phyloP scores from a whole-genome alignment of 1,140 invertebrate genomes.

The Trichonephila clavipes region DNA sequence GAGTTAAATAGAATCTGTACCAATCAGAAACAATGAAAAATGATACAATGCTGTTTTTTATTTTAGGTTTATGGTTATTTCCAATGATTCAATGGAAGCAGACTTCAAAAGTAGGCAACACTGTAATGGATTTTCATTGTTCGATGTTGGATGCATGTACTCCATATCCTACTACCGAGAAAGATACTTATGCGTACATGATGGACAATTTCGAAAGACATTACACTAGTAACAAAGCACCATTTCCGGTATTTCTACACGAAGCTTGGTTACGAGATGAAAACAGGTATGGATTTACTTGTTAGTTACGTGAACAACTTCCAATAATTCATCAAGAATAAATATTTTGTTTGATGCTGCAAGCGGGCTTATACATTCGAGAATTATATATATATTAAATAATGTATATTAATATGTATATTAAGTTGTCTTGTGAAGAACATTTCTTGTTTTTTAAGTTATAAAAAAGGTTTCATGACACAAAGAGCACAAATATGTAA shows the following conservation, averaged over 20 bases:
- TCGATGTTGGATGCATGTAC: conserved; percentile 96
- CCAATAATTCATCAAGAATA: too few relatives aligned
- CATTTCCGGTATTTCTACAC: conserved; percentile 96
- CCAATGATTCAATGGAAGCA: conserved; percentile 85
- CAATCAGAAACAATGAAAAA: too few relatives aligned
- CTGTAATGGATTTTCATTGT: conserved; percentile 87
- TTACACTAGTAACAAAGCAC: conserved; percentile 93
- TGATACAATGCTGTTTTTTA: neutral
- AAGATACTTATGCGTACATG: conserved; percentile 94
- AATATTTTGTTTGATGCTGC: too few relatives aligned
- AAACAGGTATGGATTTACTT: conserved; percentile 81
- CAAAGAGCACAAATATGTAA: too few relatives aligned
- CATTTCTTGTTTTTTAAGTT: too few relatives aligned
- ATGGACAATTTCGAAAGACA: conserved; percentile 96
- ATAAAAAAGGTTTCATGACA: too few relatives aligned
- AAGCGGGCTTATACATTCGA: too few relatives aligned
- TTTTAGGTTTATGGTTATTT: conserved; percentile 78
- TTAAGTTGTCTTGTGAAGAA: too few relatives aligned
- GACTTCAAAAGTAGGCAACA: conserved; percentile 84
- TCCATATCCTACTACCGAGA: conserved; percentile 91
- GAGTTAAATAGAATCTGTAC: too few relatives aligned
- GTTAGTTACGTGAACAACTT: too few relatives aligned
- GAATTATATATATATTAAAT: too few relatives aligned
- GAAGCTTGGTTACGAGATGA: conserved; percentile 96
- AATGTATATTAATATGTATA: too few relatives aligned